phyloP scores from a whole-genome alignment of 2,113 vertebrate genomes.

The Strigops habroptila region DNA sequence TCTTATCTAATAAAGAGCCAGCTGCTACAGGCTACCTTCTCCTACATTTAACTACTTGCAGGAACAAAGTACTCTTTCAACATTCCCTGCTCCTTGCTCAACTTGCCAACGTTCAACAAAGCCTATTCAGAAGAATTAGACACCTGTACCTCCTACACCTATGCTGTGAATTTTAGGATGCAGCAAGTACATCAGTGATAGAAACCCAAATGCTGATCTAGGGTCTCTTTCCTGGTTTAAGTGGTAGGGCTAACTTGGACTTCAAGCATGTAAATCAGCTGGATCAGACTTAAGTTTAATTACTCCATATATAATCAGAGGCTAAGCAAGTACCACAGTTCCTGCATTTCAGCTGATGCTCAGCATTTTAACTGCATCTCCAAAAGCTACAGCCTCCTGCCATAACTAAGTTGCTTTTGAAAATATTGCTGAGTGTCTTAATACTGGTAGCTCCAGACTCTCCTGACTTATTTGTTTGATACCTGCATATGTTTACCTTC shows the following conservation, averaged over 20 bases:
- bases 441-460: background rate
- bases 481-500: background rate
- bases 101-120: background rate
- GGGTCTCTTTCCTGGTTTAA: background rate
- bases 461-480: background rate
- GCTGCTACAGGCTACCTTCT: background rate
- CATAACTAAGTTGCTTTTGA: background rate
- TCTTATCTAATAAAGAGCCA: background rate
- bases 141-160: background rate
- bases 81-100: background rate
- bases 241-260: background rate
- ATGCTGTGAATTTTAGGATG: background rate
- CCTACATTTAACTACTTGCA: background rate
- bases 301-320: background rate
- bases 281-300: background rate
- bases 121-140: background rate
- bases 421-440: background rate
- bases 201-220: background rate
- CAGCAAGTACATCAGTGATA: background rate
- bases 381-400: background rate
- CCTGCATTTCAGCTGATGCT: background rate
- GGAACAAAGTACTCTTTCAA: background rate
- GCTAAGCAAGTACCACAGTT: background rate
- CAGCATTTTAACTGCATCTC: background rate
- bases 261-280: background rate